These are phyloP conservation scores for Rhopilema esculentum DNA, from an alignment of 30 jellyfish, hydroid and myxozoan species.

Conservation along the genomic window DNA sequence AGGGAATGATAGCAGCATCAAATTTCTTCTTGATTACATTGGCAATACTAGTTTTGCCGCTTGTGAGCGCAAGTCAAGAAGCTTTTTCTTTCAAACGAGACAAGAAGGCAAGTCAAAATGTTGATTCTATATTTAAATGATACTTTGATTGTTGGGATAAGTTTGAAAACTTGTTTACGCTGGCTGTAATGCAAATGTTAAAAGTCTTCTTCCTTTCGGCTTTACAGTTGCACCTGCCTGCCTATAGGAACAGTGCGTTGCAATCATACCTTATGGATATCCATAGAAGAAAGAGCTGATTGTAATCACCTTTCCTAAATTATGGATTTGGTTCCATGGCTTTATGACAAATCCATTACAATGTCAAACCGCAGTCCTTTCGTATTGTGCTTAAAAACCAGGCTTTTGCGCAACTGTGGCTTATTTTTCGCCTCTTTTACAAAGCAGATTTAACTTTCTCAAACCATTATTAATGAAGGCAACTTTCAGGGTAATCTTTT, in stretches of 20 bases:
- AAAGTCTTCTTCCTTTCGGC: neutral
- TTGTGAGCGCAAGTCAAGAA: too few species aligned
- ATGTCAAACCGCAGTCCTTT: constrained; percentile 27
- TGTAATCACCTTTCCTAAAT: constrained; percentile 11
- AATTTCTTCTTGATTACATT: too few species aligned
- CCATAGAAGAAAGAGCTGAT: neutral
- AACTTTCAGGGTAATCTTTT: neutral
- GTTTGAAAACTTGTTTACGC: neutral
- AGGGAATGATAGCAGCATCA: too few species aligned
- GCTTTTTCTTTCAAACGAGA: neutral
- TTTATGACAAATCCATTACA: constrained; percentile 49
- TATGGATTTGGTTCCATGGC: constrained; percentile 58
- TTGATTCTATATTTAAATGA: neutral
- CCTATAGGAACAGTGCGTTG: neutral
- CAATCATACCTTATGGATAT: neutral
- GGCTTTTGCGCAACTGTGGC: constrained; percentile 57
- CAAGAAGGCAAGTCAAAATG: neutral
- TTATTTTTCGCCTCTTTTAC: constrained; percentile 31
- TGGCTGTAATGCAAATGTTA: neutral
- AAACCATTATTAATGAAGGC: neutral
- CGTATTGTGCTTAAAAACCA: constrained; percentile 16
- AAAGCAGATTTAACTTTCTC: constrained; percentile 23
- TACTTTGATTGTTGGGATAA: neutral
- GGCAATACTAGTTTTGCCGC: too few species aligned
- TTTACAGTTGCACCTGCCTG: neutral